Conservation (phyloP, 2,797 vertebrate genomes). For the Hafferia zeledoni region DNA sequence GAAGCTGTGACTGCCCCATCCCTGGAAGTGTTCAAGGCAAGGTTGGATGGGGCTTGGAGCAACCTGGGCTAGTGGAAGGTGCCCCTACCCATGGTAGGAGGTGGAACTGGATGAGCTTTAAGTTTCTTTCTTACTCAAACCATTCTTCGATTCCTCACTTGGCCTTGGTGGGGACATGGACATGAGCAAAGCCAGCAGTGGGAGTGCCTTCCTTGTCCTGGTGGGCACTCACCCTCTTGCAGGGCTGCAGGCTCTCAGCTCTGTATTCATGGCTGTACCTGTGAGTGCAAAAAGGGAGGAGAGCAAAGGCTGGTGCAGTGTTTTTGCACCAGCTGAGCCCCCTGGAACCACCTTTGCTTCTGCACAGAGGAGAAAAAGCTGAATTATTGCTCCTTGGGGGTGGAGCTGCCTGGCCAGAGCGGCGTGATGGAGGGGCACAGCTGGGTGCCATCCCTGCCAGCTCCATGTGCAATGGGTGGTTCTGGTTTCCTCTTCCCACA, state of each 20-base stretch:
- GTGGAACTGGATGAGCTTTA: background rate
- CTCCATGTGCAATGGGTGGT: accelerated
- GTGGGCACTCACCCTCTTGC: background rate
- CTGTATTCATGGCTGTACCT: too few relatives aligned
- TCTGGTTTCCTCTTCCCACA: background rate
- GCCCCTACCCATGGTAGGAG: background rate
- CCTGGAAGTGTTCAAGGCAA: background rate
- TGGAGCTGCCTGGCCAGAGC: background rate
- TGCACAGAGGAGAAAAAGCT: background rate
- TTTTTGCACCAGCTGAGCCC: background rate
- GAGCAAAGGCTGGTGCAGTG: conserved; percentile 21
- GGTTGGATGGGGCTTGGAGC: background rate
- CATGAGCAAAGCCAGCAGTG: background rate
- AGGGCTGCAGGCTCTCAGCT: background rate
- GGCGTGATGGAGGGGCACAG: accelerated
- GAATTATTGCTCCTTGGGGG: background rate
- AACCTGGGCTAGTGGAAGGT: background rate
- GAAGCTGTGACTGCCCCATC: background rate
- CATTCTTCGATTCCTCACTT: background rate
- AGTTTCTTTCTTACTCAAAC: background rate
- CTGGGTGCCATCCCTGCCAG: accelerated
- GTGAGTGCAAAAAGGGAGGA: background rate
- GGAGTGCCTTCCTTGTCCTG: accelerated
- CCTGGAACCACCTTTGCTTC: background rate
- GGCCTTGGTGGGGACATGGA: background rate